Conservation (phyloP, 2,888 invertebrate genomes). For the Hydroisotoma schaefferi region DNA sequence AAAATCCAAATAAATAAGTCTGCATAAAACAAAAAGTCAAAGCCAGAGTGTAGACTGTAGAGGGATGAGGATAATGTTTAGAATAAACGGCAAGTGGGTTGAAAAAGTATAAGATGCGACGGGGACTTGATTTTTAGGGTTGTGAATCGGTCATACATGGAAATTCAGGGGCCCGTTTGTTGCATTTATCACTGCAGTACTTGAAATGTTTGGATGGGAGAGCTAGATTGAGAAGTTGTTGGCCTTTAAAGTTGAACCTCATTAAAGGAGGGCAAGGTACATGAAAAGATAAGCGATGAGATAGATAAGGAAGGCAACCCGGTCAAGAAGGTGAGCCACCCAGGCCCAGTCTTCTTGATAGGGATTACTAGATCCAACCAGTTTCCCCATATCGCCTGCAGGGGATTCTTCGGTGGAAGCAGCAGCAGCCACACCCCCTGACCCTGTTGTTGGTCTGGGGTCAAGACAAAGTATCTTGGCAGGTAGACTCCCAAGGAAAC, state of each 20-base stretch:
- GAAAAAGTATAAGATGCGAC: too few relatives aligned
- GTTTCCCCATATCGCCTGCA: slow-evolving; percentile 37
- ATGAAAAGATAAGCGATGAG: slow-evolving; percentile 43
- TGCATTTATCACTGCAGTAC: too few relatives aligned
- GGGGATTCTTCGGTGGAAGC: slow-evolving; percentile 21
- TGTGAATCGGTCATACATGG: too few relatives aligned
- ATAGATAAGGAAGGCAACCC: slow-evolving; percentile 45
- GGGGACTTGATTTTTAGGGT: too few relatives aligned
- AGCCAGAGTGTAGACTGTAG: too few relatives aligned
- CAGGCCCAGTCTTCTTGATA: slow-evolving; percentile 48
- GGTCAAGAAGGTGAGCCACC: slow-evolving; percentile 47
- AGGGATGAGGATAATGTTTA: too few relatives aligned
- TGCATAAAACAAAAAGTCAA: too few relatives aligned
- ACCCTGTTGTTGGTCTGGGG: slow-evolving; percentile 39
- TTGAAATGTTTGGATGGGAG: too few relatives aligned
- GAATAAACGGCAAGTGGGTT: too few relatives aligned
- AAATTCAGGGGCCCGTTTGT: too few relatives aligned
- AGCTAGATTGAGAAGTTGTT: too few relatives aligned
- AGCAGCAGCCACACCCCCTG: background rate
- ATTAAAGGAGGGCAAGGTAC: slow-evolving; percentile 45
- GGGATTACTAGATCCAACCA: slow-evolving; percentile 38
- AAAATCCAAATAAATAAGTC: too few relatives aligned
- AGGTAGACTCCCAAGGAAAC: slow-evolving; percentile 40
- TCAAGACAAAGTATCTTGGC: slow-evolving; percentile 47
- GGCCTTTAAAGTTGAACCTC: background rate